These are phyloP conservation scores for Balaeniceps rex DNA, from an alignment of 2,113 vertebrate species.

Conservation along the genomic window DNA sequence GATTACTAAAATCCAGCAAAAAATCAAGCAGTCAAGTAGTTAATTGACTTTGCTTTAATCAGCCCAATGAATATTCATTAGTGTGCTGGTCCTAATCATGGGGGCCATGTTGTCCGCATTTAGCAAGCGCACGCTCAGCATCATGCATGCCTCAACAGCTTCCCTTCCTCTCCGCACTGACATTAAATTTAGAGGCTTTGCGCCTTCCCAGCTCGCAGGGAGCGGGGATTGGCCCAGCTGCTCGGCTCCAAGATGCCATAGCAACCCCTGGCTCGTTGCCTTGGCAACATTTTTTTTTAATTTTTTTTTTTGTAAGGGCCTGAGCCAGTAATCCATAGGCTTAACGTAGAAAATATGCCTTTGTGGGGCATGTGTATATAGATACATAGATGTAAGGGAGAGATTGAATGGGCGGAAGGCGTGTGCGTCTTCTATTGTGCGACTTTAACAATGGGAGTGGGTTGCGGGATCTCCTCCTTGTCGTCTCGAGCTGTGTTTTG, in stretches of 20 bases:
- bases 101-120: constrained; percentile 69
- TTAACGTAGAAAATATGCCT: constrained; percentile 49
- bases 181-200: constrained; percentile 83
- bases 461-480: background rate
- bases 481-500: background rate
- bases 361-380: constrained; percentile 41
- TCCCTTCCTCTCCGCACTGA: constrained; percentile 83
- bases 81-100: constrained; percentile 68
- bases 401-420: constrained; percentile 48
- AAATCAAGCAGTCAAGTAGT: constrained; percentile 76
- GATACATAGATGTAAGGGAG: constrained; percentile 49
- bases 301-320: constrained; percentile 65
- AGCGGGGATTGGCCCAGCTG: constrained; percentile 94
- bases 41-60: constrained; percentile 81
- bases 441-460: background rate
- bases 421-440: background rate
- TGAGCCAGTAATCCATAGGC: constrained; percentile 88
- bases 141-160: constrained; percentile 84
- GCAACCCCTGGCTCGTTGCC: constrained; percentile 96
- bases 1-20: constrained; percentile 62
- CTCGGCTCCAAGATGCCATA: constrained; percentile 94
- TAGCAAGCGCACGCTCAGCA: constrained; percentile 68
- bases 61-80: constrained; percentile 82
- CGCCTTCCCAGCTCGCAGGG: constrained; percentile 84
- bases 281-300: constrained; percentile 81